phyloP scores from a whole-genome alignment of 1,140 invertebrate genomes.

The Neodiprion fabricii region DNA sequence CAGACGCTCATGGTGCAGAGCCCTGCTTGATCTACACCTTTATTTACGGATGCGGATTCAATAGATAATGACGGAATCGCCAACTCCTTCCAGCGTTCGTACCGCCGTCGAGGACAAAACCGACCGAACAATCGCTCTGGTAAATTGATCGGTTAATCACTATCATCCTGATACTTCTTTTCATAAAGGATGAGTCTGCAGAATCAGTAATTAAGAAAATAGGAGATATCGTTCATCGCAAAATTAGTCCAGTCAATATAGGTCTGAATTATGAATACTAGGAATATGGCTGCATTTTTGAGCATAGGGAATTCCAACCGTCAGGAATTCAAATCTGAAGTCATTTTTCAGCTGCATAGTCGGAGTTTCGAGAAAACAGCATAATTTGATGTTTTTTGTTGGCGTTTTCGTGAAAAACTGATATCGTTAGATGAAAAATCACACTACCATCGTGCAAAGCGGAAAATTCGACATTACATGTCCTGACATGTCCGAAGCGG shows the following conservation, averaged over 20 bases:
- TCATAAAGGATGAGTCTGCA: background rate
- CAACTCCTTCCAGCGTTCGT: constrained; percentile 42
- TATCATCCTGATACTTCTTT: too few relatives aligned
- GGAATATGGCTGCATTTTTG: background rate
- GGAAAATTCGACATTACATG: too few relatives aligned
- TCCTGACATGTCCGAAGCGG: too few relatives aligned
- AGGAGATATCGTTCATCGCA: background rate
- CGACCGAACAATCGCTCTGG: constrained; percentile 44
- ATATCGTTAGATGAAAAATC: too few relatives aligned
- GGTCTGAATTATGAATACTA: too few relatives aligned
- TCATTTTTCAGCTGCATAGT: too few relatives aligned
- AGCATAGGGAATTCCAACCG: background rate
- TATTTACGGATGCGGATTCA: background rate
- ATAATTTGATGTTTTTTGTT: too few relatives aligned
- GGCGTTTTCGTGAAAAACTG: too few relatives aligned
- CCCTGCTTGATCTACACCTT: background rate
- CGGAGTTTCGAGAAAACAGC: too few relatives aligned
- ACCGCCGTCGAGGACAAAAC: constrained; percentile 46
- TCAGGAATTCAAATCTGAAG: too few relatives aligned
- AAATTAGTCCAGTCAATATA: background rate
- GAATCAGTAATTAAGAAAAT: background rate
- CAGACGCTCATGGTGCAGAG: background rate
- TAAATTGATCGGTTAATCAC: constrained; percentile 31
- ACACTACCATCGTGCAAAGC: too few relatives aligned
- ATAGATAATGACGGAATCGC: constrained; percentile 55